Evolutionary conservation across 2,888 invertebrate species (phyloP).

Genomic region (Spilosoma lubricipeda): DNA sequence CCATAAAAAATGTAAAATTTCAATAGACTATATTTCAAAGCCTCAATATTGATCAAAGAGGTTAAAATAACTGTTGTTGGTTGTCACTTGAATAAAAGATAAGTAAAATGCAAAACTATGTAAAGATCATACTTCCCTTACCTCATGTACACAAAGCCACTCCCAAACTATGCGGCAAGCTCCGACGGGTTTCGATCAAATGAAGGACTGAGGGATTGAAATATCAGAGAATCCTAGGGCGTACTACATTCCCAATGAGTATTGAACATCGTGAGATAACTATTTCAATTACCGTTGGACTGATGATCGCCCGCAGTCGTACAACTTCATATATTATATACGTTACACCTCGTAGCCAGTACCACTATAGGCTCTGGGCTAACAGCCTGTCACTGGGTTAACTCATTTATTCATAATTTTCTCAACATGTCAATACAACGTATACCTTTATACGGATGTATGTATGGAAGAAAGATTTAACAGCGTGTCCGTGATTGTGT

Average conservation of each 20-base stretch:
- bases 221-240: not conserved
- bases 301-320: not conserved
- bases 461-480: slow-evolving; percentile 8
- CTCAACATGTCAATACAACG: slow-evolving; percentile 4
- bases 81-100: too few species aligned
- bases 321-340: not conserved
- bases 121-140: not conserved
- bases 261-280: slow-evolving; percentile 9
- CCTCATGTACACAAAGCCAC: not conserved
- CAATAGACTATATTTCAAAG: not conserved
- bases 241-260: not conserved
- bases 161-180: not conserved
- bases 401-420: slow-evolving; percentile 10
- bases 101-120: too few species aligned
- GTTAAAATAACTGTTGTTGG: not conserved
- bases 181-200: not conserved
- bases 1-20: too few species aligned
- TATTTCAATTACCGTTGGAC: slow-evolving; percentile 15
- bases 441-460: not conserved
- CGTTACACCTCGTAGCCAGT: slow-evolving; percentile 4
- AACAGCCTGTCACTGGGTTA: slow-evolving; percentile 18
- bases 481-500: slow-evolving; percentile 15
- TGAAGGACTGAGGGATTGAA: not conserved
- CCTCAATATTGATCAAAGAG: not conserved
- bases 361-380: slow-evolving; percentile 14